phyloP scores from a whole-genome alignment of 2,797 vertebrate species.

The Falco naumanni region DNA sequence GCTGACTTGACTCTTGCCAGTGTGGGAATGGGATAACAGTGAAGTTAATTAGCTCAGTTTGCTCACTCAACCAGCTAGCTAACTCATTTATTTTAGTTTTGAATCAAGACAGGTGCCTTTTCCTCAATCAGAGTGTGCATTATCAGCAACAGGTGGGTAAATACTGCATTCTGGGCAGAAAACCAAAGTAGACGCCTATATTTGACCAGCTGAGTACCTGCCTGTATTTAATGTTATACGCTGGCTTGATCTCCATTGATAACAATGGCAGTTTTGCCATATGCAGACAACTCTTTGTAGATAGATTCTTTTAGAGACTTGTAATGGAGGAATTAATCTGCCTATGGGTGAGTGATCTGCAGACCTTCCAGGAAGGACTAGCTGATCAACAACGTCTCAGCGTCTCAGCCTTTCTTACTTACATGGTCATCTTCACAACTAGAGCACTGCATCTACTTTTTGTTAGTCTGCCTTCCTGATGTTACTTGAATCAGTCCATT shows the following conservation, averaged over 20 bases:
- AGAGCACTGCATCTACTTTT: fast-evolving
- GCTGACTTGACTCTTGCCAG: background rate
- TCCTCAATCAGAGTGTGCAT: background rate
- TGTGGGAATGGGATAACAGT: background rate
- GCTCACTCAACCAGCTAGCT: background rate
- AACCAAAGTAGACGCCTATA: background rate
- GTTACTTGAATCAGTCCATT: background rate
- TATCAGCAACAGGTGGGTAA: background rate
- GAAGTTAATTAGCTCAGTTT: background rate
- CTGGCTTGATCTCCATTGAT: background rate
- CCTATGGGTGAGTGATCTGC: background rate
- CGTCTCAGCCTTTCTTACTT: background rate
- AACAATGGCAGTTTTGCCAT: background rate
- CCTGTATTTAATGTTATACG: background rate
- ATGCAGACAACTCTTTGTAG: background rate
- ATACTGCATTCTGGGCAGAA: background rate
- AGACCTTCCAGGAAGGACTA: background rate
- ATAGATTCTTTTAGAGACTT: background rate
- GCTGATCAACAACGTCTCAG: background rate
- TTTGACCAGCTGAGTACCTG: background rate
- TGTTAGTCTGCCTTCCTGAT: background rate
- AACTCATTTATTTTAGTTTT: background rate
- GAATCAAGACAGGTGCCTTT: background rate
- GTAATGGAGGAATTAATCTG: background rate
- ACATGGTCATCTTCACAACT: background rate